These are phyloP conservation scores for Luperina nickerlii DNA, from an alignment of 2,888 invertebrate genomes.

Conservation along the genomic window DNA sequence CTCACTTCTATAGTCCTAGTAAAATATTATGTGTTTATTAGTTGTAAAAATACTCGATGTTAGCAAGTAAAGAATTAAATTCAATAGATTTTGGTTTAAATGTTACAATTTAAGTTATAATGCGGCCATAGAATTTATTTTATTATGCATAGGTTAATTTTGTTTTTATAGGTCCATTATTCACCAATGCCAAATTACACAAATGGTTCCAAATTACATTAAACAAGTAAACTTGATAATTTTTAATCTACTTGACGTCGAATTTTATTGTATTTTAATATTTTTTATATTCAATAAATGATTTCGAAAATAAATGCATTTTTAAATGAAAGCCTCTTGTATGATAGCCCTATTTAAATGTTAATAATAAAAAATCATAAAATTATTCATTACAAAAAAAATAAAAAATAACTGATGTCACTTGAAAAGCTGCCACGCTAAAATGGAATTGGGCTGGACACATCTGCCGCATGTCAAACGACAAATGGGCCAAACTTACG, in stretches of 20 bases:
- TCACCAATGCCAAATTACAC: slow-evolving; percentile 6
- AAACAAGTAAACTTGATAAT: slow-evolving; percentile 17
- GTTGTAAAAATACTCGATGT: slow-evolving; percentile 38
- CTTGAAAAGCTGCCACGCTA: no score
- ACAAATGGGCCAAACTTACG: no score
- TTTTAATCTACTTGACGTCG: slow-evolving; percentile 46
- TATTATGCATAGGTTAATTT: slow-evolving; percentile 24
- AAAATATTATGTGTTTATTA: slow-evolving; percentile 38
- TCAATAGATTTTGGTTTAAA: slow-evolving; percentile 36
- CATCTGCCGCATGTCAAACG: no score
- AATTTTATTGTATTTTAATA: slow-evolving; percentile 59
- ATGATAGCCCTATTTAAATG: background rate
- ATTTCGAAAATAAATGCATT: slow-evolving; percentile 41
- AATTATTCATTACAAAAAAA: no score
- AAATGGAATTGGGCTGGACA: no score
- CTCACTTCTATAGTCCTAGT: slow-evolving; percentile 51
- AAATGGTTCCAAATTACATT: slow-evolving; percentile 14
- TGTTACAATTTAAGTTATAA: slow-evolving; percentile 37
- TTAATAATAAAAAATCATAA: background rate
- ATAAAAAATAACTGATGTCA: no score
- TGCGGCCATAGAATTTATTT: slow-evolving; percentile 52
- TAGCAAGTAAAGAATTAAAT: slow-evolving; percentile 46
- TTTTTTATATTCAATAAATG: slow-evolving; percentile 66
- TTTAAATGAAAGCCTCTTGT: background rate
- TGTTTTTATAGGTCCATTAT: slow-evolving; percentile 7